Evolutionary conservation across 2,113 vertebrate species (phyloP).

Genomic region (Macrotis lagotis): DNA sequence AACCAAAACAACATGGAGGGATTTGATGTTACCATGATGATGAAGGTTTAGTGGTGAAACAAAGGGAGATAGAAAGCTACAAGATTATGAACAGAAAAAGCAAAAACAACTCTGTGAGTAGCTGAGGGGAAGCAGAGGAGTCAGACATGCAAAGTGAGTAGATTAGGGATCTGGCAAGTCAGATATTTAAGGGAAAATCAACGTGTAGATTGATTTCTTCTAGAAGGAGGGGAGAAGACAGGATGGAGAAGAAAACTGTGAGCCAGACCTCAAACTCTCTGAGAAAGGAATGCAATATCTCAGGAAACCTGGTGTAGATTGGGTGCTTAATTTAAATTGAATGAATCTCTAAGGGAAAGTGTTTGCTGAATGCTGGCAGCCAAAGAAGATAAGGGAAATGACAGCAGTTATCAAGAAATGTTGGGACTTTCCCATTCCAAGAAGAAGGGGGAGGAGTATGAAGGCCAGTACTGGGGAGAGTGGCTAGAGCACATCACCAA

Average conservation of each 20-base stretch:
- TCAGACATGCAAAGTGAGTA: neutral
- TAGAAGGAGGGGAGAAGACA: neutral
- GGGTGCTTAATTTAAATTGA: too few species aligned
- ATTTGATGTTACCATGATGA: too few species aligned
- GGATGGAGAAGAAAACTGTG: too few species aligned
- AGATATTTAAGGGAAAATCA: neutral
- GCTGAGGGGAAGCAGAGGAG: too few species aligned
- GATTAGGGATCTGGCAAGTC: too few species aligned
- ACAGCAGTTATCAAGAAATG: neutral
- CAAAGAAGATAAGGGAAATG: neutral
- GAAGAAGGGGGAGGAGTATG: neutral
- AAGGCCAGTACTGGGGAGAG: neutral
- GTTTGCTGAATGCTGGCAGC: neutral
- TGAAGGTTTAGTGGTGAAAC: too few species aligned
- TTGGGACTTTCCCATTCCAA: too few species aligned
- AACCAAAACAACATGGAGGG: too few species aligned
- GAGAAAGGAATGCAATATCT: neutral
- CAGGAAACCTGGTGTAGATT: neutral
- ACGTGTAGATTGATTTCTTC: neutral
- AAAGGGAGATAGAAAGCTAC: neutral
- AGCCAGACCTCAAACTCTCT: neutral
- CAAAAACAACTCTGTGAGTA: neutral
- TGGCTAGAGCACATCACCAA: neutral
- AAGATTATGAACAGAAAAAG: neutral
- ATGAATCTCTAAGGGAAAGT: neutral